Base-by-base conservation (phyloP, 2,888 invertebrate species). In the Drosophila planitibia region DNA sequence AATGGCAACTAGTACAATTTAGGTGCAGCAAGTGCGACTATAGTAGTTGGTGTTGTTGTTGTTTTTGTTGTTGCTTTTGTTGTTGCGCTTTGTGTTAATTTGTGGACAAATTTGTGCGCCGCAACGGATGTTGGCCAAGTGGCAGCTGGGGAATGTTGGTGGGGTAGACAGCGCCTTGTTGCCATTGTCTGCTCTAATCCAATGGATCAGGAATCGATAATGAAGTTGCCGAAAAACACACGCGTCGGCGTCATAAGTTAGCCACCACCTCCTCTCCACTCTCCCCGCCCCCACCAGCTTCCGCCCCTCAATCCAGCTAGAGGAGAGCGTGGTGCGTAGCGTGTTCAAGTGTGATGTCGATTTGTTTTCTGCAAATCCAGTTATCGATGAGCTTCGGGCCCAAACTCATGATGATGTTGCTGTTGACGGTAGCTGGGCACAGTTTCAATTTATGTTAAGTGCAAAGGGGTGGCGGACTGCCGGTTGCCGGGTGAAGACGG, bases 341-440 rank as follows among this genome's bases (percentile, higher is more conserved):
- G 79, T 79, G 79, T 79, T 80, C 66, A 74, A 79, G 81, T 73
- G 74, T 79, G 74, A 63, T 67, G 62, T 69, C 90, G 82, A 90
- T 91, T 90, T 91, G 90, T 90, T 91, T 84, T 81, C 80, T 78
- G 78, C 81, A 91, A 91, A 91, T 90, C 91, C 89, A 84, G 87
- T 91, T 91, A 91, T 91, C 90, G 89, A 90, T 81, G 89, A 83
- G 81, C 79, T 60, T 67, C 68, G 58, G 64, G 39, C 39, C 41
- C 28, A 54, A 54, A 53, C 66, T 57, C 53, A 70, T 68, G 59
- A 64, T 67, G 59, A 68, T 55, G 51, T n/a, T 57, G 53, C 7
- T 61, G 70, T 7, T 66, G 41, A 3, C 51, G 55, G 62, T 7
- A 65, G 72, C 66, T 67, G 63, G 70, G 60, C 74, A 74, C 74